phyloP scores from a whole-genome alignment of 2,113 vertebrate genomes.

The Aptenodytes patagonicus region DNA sequence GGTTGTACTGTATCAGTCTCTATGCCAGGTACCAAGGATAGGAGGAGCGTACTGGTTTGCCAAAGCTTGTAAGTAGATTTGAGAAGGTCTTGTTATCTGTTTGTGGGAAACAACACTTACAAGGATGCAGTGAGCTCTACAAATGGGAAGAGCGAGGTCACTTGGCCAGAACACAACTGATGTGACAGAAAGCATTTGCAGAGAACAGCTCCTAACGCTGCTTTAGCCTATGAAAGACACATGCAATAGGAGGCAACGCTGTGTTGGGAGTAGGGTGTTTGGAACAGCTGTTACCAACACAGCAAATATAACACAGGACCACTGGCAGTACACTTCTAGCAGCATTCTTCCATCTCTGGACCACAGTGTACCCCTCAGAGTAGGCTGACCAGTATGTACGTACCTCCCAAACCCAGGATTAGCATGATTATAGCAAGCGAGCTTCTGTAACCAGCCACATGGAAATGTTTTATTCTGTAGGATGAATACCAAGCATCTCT shows the following conservation, averaged over 20 bases:
- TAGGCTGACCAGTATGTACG: fast-evolving
- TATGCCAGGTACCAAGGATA: background rate
- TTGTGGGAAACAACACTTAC: background rate
- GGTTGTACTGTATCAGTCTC: background rate
- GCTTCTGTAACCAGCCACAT: background rate
- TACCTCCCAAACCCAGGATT: background rate
- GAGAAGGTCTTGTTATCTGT: background rate
- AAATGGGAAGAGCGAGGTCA: background rate
- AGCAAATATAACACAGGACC: fast-evolving
- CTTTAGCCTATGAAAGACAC: background rate
- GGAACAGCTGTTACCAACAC: background rate
- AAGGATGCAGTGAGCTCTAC: background rate
- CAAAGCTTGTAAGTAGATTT: background rate
- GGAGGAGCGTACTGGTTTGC: background rate
- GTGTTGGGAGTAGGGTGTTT: background rate
- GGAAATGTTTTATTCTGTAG: background rate
- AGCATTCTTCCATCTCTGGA: background rate
- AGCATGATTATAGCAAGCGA: background rate
- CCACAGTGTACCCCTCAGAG: fast-evolving
- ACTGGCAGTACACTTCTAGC: background rate
- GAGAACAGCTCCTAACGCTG: background rate
- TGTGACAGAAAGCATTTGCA: background rate
- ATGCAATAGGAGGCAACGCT: fast-evolving
- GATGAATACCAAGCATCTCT: background rate
- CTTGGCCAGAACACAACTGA: background rate